These are phyloP conservation scores for Montipora foliosa DNA, from an alignment of 64 coral and sea anemone genomes.

Conservation along the genomic window DNA sequence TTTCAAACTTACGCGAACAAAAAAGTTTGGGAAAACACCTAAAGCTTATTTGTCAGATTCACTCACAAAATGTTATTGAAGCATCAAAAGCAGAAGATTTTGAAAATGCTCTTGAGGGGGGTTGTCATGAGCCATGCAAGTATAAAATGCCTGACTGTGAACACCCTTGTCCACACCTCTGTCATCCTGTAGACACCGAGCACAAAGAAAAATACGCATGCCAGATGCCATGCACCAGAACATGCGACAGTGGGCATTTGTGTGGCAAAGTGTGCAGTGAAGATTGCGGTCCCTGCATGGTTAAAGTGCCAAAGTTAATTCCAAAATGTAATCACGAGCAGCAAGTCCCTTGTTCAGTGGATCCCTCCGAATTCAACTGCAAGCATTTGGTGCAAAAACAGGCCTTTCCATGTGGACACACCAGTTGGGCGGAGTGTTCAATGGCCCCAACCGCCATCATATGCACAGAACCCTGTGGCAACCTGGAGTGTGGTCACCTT, in stretches of 20 bases:
- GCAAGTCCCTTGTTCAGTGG: slow-evolving; percentile 54
- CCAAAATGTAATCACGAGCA: slow-evolving; percentile 52
- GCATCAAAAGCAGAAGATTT: slow-evolving; percentile 48
- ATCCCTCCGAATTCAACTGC: slow-evolving; percentile 55
- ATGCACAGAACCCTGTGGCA: slow-evolving; percentile 51
- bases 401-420: slow-evolving; percentile 71
- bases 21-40: slow-evolving; percentile 30
- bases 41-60: slow-evolving; percentile 60
- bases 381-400: slow-evolving; percentile 20
- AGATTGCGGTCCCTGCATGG: slow-evolving; percentile 59
- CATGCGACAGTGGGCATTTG: slow-evolving; percentile 43
- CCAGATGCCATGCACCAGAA: slow-evolving; percentile 35
- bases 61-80: slow-evolving; percentile 28
- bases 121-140: slow-evolving; percentile 31
- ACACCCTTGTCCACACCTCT: slow-evolving; percentile 43
- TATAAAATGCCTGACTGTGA: slow-evolving; percentile 39
- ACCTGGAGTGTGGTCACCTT: slow-evolving; percentile 46
- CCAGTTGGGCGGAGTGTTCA: slow-evolving; percentile 25
- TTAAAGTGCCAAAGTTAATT: slow-evolving; percentile 39
- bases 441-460: neutral
- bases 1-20: slow-evolving; percentile 54
- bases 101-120: slow-evolving; percentile 42
- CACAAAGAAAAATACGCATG: slow-evolving; percentile 65
- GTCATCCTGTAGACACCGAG: slow-evolving; percentile 68
- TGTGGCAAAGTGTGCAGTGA: slow-evolving; percentile 42